A percentile compares a stretch with the other conserved stretches of the same genome.
Conservation (phyloP, 2,888 invertebrate genomes). For the Electrophaes corylata region DNA sequence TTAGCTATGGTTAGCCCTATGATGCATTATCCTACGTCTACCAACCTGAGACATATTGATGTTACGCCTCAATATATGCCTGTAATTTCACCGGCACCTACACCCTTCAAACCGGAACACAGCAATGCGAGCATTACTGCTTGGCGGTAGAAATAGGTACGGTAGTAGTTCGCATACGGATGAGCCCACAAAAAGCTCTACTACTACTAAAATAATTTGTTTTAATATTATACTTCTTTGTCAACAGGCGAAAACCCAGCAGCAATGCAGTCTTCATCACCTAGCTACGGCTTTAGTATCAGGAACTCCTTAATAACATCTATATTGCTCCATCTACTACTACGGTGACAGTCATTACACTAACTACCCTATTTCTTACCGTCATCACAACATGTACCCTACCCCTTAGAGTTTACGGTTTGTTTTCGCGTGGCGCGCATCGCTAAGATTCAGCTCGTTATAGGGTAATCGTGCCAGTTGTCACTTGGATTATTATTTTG, state of each 20-base stretch:
- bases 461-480: slow-evolving; percentile 23
- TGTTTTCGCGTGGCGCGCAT: slow-evolving; percentile 46
- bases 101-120: no score
- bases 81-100: no score
- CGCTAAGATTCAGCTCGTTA: slow-evolving; percentile 17
- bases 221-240: slow-evolving; percentile 40
- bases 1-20: no score
- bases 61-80: no score
- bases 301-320: slow-evolving; percentile 55
- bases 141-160: no score
- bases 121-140: no score
- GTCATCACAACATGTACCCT: slow-evolving; percentile 36
- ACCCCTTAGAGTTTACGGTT: slow-evolving; percentile 40
- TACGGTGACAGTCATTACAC: slow-evolving; percentile 71
- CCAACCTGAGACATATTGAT: no score
- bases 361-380: slow-evolving; percentile 33
- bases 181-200: no score
- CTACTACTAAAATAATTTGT: neutral
- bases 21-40: no score
- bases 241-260: slow-evolving; percentile 91
- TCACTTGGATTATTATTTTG: slow-evolving; percentile 38
- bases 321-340: slow-evolving; percentile 55
- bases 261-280: slow-evolving; percentile 89
- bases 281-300: slow-evolving; percentile 61
- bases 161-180: no score